phyloP scores from a whole-genome alignment of 2,113 vertebrate genomes.

The Excalfactoria chinensis region DNA sequence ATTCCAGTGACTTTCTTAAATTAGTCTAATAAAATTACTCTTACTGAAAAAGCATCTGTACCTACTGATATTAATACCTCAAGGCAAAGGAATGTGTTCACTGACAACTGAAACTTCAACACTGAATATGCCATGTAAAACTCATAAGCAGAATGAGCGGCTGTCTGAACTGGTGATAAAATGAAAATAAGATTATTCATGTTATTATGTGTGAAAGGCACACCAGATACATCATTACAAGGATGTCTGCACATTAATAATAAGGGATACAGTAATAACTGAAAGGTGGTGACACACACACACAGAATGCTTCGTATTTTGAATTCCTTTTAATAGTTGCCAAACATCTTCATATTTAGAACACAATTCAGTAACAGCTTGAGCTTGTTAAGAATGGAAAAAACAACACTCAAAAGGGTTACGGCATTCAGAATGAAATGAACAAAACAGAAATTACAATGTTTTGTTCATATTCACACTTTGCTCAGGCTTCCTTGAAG shows the following conservation, averaged over 20 bases:
- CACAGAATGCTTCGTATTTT: not conserved
- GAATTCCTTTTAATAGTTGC: not conserved
- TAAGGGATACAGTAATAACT: not conserved
- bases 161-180: not conserved
- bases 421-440: not conserved
- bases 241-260: not conserved
- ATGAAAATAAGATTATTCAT: not conserved
- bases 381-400: not conserved
- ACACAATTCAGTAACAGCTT: not conserved
- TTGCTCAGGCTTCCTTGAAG: not conserved
- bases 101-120: not conserved
- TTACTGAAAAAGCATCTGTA: not conserved
- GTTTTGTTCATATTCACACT: not conserved
- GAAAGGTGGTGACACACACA: not conserved
- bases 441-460: not conserved
- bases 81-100: accelerated
- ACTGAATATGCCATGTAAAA: not conserved
- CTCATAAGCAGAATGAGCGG: not conserved
- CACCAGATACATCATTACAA: not conserved
- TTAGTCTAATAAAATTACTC: too few species aligned
- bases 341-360: not conserved
- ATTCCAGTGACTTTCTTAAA: too few species aligned
- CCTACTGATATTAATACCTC: not conserved
- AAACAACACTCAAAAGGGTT: not conserved
- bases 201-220: not conserved